Percentiles rank a stretch among this genome's conserved stretches.
These are phyloP conservation scores for Corynorhinus townsendii DNA, from an alignment of 2,113 vertebrate genomes.

Conservation along the genomic window DNA sequence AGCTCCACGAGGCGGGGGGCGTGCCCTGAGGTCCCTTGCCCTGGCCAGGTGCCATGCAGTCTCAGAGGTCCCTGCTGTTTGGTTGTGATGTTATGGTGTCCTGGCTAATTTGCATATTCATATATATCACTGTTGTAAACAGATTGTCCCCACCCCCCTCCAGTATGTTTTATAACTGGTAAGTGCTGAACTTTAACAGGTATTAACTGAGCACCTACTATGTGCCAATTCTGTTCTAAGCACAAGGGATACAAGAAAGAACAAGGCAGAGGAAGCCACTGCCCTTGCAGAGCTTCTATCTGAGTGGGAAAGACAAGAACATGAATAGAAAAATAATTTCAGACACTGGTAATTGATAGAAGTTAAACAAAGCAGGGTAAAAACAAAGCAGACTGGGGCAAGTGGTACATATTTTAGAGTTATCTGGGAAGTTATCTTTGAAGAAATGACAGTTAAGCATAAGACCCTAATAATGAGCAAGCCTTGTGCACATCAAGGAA, in stretches of 20 bases:
- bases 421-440: background rate
- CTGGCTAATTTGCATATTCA: too few relatives aligned
- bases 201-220: background rate
- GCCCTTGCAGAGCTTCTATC: background rate
- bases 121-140: background rate
- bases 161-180: background rate
- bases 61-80: too few relatives aligned
- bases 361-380: background rate
- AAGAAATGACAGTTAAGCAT: background rate
- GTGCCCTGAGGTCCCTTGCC: too few relatives aligned
- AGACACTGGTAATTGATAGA: background rate
- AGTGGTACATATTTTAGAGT: background rate
- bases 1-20: too few relatives aligned
- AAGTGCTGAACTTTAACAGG: background rate
- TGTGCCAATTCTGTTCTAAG: background rate
- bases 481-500: accelerated
- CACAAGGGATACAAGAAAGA: background rate
- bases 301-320: background rate
- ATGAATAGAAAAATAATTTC: background rate
- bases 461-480: background rate
- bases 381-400: background rate
- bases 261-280: background rate
- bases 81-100: too few relatives aligned
- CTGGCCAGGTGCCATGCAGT: too few relatives aligned
- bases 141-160: background rate